phyloP scores from a whole-genome alignment of 2,888 invertebrate species.

The Diachrysia chrysitis region DNA sequence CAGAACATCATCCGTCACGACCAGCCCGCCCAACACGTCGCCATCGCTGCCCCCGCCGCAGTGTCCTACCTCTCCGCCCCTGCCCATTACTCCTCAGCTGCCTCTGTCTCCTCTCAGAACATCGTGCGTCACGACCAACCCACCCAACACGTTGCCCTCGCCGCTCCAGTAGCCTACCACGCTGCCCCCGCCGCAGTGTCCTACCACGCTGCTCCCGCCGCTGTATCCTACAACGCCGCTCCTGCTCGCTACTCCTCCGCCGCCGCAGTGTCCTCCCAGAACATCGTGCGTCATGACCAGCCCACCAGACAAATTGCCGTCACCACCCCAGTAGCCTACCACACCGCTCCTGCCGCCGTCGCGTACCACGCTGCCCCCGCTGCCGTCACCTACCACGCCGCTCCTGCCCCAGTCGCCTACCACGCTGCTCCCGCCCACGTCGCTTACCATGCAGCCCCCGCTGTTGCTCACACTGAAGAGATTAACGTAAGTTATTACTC shows the following conservation, averaged over 20 bases:
- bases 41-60: conserved; percentile 60
- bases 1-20: conserved; percentile 77
- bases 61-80: conserved; percentile 62
- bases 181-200: conserved; percentile 45
- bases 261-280: conserved; percentile 73
- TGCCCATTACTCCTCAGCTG: conserved; percentile 71
- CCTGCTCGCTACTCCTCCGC: conserved; percentile 70
- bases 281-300: conserved; percentile 74
- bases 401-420: conserved; percentile 32
- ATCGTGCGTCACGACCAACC: conserved; percentile 76
- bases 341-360: conserved; percentile 31
- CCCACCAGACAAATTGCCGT: conserved; percentile 55
- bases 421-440: conserved; percentile 30
- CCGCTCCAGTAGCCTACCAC: conserved; percentile 28
- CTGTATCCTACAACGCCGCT: conserved; percentile 53
- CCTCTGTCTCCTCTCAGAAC: conserved; percentile 76
- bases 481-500: conserved; percentile 28
- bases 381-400: conserved; percentile 64
- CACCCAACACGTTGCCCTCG: conserved; percentile 34
- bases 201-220: conserved; percentile 23
- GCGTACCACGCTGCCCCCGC: conserved; percentile 50
- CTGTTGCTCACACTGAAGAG: conserved; percentile 60
- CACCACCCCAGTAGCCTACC: conserved; percentile 51
- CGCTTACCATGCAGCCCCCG: conserved; percentile 56
- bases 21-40: conserved; percentile 59